Evolutionary conservation across 2,888 invertebrate species (phyloP).

Genomic region (Listrodromus nycthemerus): DNA sequence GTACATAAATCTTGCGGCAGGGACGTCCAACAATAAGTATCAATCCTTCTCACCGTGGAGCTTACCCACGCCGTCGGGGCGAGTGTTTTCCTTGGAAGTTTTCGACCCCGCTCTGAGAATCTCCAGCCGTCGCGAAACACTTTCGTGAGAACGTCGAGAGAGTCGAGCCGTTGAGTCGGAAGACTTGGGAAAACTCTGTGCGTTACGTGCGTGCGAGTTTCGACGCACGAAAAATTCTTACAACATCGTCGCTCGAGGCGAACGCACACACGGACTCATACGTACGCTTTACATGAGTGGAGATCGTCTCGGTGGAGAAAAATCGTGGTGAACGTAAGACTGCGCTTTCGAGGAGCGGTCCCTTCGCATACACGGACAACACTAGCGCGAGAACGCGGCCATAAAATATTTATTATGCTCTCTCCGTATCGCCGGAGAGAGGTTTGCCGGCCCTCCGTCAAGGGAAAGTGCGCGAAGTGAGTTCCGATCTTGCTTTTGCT

Average conservation of each 20-base stretch:
- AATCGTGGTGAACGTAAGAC: slow-evolving; percentile 16
- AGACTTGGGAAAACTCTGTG: neutral
- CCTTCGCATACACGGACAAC: slow-evolving; percentile 3
- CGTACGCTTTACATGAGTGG: slow-evolving; percentile 19
- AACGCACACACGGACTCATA: neutral
- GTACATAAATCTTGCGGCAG: slow-evolving; percentile 62
- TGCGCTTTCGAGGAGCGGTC: slow-evolving; percentile 8
- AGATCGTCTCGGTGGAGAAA: slow-evolving; percentile 23
- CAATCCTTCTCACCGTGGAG: slow-evolving; percentile 61
- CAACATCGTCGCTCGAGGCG: neutral
- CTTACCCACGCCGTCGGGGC: slow-evolving; percentile 27
- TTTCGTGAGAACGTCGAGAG: slow-evolving; percentile 40
- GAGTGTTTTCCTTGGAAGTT: slow-evolving; percentile 65
- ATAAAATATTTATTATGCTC: slow-evolving; percentile 80
- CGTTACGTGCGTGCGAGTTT: slow-evolving; percentile 36
- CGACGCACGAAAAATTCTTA: slow-evolving; percentile 19
- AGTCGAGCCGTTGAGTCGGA: neutral
- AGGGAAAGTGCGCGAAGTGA: slow-evolving; percentile 61
- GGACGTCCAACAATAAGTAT: slow-evolving; percentile 69
- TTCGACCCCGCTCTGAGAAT: slow-evolving; percentile 24
- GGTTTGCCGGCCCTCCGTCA: slow-evolving; percentile 40
- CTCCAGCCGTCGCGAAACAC: slow-evolving; percentile 44
- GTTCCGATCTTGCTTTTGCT: slow-evolving; percentile 67
- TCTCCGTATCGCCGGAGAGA: slow-evolving; percentile 67
- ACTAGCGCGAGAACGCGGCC: slow-evolving; percentile 54